Percentiles rank a stretch among this genome's conserved stretches.
Evolutionary conservation across 2,888 invertebrate species (phyloP).

Genomic region (Agonopterix arenella): DNA sequence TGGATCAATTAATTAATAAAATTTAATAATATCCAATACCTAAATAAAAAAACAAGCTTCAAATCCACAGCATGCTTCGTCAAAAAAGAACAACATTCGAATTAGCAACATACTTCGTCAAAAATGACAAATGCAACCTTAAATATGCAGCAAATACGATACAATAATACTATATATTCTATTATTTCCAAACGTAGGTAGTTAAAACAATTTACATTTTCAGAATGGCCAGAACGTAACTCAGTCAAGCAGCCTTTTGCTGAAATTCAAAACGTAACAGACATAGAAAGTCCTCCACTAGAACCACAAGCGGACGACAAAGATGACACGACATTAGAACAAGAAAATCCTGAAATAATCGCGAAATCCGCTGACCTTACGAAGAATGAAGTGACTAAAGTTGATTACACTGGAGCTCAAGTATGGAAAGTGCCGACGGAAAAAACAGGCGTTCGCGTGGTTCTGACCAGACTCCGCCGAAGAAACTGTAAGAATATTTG

Average conservation of each 20-base stretch:
- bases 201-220: constrained; percentile 1
- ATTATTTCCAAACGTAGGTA: no score
- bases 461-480: constrained; percentile 46
- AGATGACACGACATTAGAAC: constrained; percentile 4
- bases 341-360: constrained; percentile 12
- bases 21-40: no score
- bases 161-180: no score
- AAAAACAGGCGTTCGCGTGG: constrained; percentile 59
- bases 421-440: constrained; percentile 81
- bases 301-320: constrained; percentile 17
- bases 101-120: no score
- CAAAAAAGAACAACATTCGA: no score
- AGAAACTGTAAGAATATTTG: constrained; percentile 48
- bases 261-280: constrained; percentile 11
- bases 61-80: no score
- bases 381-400: constrained; percentile 35
- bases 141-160: no score
- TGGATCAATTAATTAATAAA: no score
- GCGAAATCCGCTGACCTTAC: constrained; percentile 21
- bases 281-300: constrained; percentile 12
- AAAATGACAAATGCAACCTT: no score
- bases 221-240: constrained; percentile 41
- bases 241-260: constrained; percentile 54
- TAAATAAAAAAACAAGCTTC: no score
- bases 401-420: constrained; percentile 86